Base-by-base conservation (phyloP, 2,888 invertebrate species). In the Coleophora deauratella region DNA sequence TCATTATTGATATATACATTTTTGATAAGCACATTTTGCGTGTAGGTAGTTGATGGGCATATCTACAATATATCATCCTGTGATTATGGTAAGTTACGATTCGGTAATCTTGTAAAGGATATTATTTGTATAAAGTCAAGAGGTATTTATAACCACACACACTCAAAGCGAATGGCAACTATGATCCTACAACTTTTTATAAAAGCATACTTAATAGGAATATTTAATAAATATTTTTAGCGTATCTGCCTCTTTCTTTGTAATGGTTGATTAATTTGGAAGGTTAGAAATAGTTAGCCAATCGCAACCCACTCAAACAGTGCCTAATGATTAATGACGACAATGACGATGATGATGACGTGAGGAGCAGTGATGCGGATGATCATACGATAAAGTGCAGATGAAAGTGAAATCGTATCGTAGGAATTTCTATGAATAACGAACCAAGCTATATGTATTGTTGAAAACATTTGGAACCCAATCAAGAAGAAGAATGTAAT, bases 321-420 rank as follows among this genome's bases (percentile, higher is more conserved):
- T 82, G 82, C 70, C 65, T 55, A 62, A 77, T 79, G 79, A 78
- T 57, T 54, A n/a, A n/a, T 66, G 21, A 21, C 3, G 59, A n/a
- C n/a, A 63, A 75, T 72, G 67, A 66, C 49, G 51, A 59, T 50
- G 57, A 74, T 80, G 21, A 6, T 4, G 21, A 21, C 21, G 21
- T 21, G 79, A 76, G 57, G 72, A 77, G 79, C 64, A 71, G 81
- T 82, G 84, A 84, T 82, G 84, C 81, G 82, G 82, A 81, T 74
- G 77, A 77, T 65, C 63, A 67, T 69, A 66, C 66, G 66, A 68
- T 62, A 66, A 68, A 42, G 54, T 55, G 49, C 41, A 45, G 46
- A 52, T 64, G 64, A 67, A 62, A 65, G 68, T 44, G 54, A 35
- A 52, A 47, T 41, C 46, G 47, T 54, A 51, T 53, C 52, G 54